phyloP scores from a whole-genome alignment of 2,797 vertebrate species.

The Pipistrellus pipistrellus region DNA sequence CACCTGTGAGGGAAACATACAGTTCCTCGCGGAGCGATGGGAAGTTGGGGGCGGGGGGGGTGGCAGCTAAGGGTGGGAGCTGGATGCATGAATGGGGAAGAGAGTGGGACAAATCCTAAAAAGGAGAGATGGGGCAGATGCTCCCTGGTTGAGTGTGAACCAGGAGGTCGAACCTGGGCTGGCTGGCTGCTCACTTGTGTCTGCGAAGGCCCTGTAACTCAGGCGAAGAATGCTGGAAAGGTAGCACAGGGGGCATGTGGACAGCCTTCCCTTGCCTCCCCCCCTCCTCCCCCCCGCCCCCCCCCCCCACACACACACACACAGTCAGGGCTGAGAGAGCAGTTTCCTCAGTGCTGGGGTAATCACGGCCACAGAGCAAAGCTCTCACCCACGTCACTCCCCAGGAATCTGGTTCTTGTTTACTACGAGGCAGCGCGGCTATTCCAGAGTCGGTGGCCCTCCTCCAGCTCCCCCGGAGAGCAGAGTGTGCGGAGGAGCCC shows the following conservation, averaged over 20 bases:
- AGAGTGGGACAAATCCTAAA: not conserved
- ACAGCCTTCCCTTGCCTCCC: not conserved
- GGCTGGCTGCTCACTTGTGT: not conserved
- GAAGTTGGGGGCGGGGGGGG: fast-evolving
- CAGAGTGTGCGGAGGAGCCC: conserved; percentile 6
- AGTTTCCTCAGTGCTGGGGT: conserved; percentile 56
- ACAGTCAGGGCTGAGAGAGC: conserved; percentile 33
- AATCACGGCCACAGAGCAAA: conserved; percentile 27
- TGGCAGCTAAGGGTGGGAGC: not conserved
- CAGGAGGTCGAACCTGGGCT: not conserved
- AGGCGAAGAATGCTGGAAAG: not conserved
- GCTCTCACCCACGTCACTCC: conserved; percentile 33
- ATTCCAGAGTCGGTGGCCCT: conserved; percentile 23
- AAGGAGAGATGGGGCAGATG: not conserved
- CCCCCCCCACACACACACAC: no score
- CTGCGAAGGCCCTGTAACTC: not conserved
- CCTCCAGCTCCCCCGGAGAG: conserved; percentile 55
- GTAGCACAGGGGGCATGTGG: not conserved
- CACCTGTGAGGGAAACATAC: fast-evolving
- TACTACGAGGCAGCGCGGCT: conserved; percentile 55
- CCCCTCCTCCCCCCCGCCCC: not conserved
- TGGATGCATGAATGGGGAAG: not conserved
- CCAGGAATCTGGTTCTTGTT: conserved; percentile 79
- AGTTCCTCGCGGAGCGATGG: not conserved
- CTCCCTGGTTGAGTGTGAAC: not conserved